Conservation (phyloP, 2,797 vertebrate genomes). For the Eleutherodactylus coqui region DNA sequence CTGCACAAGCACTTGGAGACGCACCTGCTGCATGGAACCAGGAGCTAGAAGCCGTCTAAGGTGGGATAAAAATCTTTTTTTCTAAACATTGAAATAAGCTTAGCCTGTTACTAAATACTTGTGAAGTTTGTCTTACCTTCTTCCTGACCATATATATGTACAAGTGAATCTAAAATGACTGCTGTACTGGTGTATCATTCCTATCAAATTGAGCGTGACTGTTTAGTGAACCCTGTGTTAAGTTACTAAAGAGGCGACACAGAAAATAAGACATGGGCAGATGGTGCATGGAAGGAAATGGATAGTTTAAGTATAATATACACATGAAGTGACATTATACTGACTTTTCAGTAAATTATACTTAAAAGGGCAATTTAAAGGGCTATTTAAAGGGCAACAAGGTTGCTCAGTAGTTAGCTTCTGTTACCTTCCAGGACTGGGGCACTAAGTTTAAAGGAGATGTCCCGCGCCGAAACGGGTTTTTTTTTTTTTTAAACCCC, state of each 20-base stretch:
- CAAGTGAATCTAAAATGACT: conserved; percentile 18
- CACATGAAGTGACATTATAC: neutral
- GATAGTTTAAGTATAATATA: neutral
- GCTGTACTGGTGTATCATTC: conserved; percentile 14
- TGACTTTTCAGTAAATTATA: conserved; percentile 1
- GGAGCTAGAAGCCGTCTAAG: no score
- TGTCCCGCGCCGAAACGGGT: no score
- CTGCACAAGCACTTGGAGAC: no score
- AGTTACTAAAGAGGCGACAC: conserved; percentile 40
- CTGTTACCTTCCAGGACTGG: neutral
- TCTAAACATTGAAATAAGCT: no score
- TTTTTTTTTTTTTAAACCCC: no score
- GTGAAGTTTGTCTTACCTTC: conserved; percentile 25
- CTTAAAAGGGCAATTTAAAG: no score
- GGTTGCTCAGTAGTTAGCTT: neutral
- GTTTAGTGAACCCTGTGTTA: conserved; percentile 51
- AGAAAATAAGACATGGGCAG: conserved; percentile 19
- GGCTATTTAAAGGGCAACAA: neutral
- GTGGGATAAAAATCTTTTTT: no score
- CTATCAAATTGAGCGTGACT: conserved; percentile 39
- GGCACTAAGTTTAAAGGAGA: neutral
- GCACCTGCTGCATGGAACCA: no score
- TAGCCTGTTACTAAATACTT: conserved; percentile 47
- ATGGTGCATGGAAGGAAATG: neutral
- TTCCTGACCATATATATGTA: conserved; percentile 29